Evolutionary conservation across 1,140 invertebrate genomes (phyloP).

Genomic region (Brachionus sp.): DNA sequence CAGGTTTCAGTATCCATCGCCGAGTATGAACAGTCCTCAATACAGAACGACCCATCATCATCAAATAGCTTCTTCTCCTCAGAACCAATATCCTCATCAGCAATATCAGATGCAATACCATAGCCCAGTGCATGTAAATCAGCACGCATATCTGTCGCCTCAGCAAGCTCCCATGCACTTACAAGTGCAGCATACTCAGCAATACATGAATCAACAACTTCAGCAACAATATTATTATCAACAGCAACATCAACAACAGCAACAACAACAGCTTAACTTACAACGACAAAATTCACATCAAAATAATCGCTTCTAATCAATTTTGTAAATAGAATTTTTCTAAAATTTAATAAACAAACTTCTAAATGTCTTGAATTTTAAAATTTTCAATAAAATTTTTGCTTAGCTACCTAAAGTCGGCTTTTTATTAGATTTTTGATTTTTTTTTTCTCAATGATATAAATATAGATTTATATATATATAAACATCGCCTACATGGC

Average conservation of each 20-base stretch:
- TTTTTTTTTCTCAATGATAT: background rate
- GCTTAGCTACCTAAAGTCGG: background rate
- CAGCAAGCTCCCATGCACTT: background rate
- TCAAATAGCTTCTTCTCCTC: background rate
- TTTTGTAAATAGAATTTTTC: background rate
- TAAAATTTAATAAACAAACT: background rate
- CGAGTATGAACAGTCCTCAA: background rate
- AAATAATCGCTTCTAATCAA: background rate
- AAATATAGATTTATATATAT: no score
- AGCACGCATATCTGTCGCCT: background rate
- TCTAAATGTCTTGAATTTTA: background rate
- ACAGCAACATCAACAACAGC: conserved; percentile 27
- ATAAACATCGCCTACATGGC: background rate
- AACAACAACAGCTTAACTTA: background rate
- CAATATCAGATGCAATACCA: background rate
- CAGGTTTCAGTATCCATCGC: background rate
- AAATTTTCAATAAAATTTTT: background rate
- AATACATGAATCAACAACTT: background rate
- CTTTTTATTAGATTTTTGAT: background rate
- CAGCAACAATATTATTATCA: conserved; percentile 8
- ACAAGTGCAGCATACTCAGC: background rate
- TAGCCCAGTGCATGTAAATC: background rate
- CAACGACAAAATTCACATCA: conserved; percentile 15
- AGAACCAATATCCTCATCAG: background rate
- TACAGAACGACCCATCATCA: background rate